Base-by-base conservation (phyloP, 2,113 vertebrate genomes). In the Rattus norvegicus region DNA sequence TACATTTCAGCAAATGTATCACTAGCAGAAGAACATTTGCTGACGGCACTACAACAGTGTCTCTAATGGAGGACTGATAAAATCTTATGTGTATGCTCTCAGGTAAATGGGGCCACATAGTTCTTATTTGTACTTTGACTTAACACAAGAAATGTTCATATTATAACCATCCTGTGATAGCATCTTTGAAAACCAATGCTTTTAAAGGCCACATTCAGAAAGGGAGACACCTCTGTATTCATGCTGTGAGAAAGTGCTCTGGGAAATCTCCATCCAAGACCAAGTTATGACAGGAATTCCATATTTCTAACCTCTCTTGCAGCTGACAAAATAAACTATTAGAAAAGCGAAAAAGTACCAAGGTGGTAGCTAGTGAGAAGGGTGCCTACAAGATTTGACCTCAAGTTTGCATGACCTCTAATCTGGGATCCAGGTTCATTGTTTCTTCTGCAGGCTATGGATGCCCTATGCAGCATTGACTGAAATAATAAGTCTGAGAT, bases 71-170 rank as follows among this genome's bases (percentile, higher is more conserved):
- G 52, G 20, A n/a, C 2, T 9, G 17, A 5, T 26, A 16, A 5
- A 12, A 33, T 80, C 24, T 30, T 90, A 91, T 69, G 39, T 69
- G 1, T 6, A 10, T 67, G 49, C 49, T 80, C 59, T 72, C 16
- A 69, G 26, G 17, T 39, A 39, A 43, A n/a, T 14, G 1, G 7
- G 0, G 8, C 1, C 6, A 43, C 3, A 22, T 2, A 28, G 47
- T 72, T 70, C 67, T 61, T 7, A 70, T 28, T 20, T 33, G 5
- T 49, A 20, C 63, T 10, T 39, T 80, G 20, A 6, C 7, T 87
- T 83, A 67, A 87, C 54, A 54, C 4, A 65, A 4, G 3, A 90
- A 1, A 24, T 7, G 63, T 30, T 61, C 22, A 49, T 13, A 22
- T 70, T 4, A 76, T 1, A 73, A 0, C 1, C 39, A 28, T 65